phyloP scores from a whole-genome alignment of 2,797 vertebrate genomes.

The Phrynocephalus guinanensis region DNA sequence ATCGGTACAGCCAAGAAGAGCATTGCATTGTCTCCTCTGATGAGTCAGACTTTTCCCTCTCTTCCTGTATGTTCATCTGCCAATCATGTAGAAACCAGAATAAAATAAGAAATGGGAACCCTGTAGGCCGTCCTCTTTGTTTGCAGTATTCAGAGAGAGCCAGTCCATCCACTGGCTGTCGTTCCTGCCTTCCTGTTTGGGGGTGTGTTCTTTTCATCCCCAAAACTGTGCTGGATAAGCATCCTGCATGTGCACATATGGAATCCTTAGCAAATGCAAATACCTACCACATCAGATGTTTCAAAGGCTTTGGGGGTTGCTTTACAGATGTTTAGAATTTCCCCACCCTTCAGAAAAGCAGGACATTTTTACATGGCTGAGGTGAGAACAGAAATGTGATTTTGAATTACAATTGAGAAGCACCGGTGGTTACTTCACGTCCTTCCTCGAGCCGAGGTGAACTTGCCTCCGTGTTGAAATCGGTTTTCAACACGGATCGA shows the following conservation, averaged over 20 bases:
- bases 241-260: not conserved
- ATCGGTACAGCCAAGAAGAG: not conserved
- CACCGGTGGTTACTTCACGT: not conserved
- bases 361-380: not conserved
- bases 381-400: not conserved
- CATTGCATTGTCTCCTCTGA: constrained; percentile 34
- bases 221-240: constrained; percentile 23
- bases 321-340: not conserved
- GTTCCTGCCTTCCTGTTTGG: not conserved
- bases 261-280: not conserved
- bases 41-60: constrained; percentile 49
- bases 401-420: not conserved
- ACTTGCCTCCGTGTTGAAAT: too few relatives aligned
- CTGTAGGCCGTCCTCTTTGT: not conserved
- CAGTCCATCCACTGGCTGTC: not conserved
- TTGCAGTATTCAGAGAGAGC: not conserved
- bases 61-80: constrained; percentile 31
- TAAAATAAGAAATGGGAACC: constrained; percentile 7
- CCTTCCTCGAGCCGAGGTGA: too few relatives aligned
- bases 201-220: constrained; percentile 11
- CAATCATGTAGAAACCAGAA: constrained; percentile 6
- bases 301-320: not conserved
- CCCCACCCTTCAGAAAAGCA: not conserved
- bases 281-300: not conserved
- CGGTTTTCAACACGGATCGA: too few relatives aligned